Percentiles rank a stretch among this genome's conserved stretches.
These are phyloP conservation scores for Haliclystus octoradiatus DNA, from an alignment of 30 jellyfish, hydroid and myxozoan species.

Conservation along the genomic window DNA sequence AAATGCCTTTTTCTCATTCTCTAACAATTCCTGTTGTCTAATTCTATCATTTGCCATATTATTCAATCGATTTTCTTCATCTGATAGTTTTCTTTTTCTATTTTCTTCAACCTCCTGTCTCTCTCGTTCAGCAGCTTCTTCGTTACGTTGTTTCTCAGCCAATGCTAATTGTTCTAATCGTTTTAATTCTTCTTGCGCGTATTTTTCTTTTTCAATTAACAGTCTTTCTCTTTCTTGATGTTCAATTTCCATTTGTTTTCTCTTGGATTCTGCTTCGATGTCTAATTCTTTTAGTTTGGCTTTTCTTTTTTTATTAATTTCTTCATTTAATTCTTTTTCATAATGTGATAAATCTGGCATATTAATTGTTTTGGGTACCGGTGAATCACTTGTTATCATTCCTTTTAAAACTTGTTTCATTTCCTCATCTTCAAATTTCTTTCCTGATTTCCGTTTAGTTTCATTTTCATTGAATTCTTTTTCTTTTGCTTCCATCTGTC, in stretches of 20 bases:
- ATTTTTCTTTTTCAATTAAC: slow-evolving; percentile 3
- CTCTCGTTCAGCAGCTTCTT: not conserved
- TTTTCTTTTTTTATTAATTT: not conserved
- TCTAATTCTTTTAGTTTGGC: slow-evolving; percentile 1
- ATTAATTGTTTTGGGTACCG: too few species aligned
- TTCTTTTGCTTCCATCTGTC: slow-evolving; percentile 2
- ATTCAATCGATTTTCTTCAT: not conserved
- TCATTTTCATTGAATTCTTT: not conserved
- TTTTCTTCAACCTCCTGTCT: not conserved
- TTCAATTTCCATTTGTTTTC: slow-evolving; percentile 1
- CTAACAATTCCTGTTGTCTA: not conserved
- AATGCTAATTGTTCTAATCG: not conserved
- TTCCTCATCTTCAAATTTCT: slow-evolving; percentile 7
- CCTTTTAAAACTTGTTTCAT: not conserved
- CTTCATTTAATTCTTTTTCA: slow-evolving; percentile 5
- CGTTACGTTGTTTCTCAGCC: not conserved
- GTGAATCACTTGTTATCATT: not conserved
- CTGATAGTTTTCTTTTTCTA: not conserved
- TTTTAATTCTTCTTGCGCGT: not conserved
- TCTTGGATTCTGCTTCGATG: not conserved
- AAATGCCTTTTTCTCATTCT: slow-evolving; percentile 2
- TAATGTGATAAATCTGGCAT: too few species aligned
- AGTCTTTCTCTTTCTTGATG: not conserved
- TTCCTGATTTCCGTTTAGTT: not conserved
- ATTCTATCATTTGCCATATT: not conserved